Base-by-base conservation (phyloP, 2,888 invertebrate genomes). In the Pomacea canaliculata region DNA sequence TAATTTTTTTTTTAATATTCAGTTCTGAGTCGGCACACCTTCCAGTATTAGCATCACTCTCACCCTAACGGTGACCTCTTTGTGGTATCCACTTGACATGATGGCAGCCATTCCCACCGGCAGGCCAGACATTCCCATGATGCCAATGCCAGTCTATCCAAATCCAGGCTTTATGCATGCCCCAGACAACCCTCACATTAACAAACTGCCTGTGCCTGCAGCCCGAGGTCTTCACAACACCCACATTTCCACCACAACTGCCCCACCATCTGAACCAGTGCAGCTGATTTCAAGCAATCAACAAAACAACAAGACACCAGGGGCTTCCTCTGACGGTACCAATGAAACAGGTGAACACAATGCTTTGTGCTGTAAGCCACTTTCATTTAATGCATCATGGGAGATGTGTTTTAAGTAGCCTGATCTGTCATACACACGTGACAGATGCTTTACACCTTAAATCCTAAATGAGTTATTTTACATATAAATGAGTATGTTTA, bases 51-150 rank as follows among this genome's bases (percentile, higher is more conserved):
- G 51, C 51, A 56, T 8, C 51, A 56, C 16, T 56, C 12, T 56
- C 51, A 56, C 51, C 12, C 51, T 56, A 2, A 56, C 27, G 63
- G 63, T 12, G 12, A 19, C 63, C 23, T 63, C 63, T 63, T 12
- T 2, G 16, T 63, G 63, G 56, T 48, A 19, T 19, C 9, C 51
- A 16, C 7, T 23, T 70, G 56, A 70, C 23, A 49, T 46, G 48
- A 56, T 70, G 70, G n/a, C 70, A 7, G 49, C 56, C 19, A 49
- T 56, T 19, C 67, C 73, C 1, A 46, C 65, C 10, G 59, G 51
- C 68, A 59, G 73, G 37, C 46, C 73, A 13, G 73, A 73, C 73
- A 59, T 73, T 68, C 73, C 73, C 73, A 73, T 73, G 73, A 68
- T 68, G 60, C 73, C 73, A 4, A 56, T 68, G 66, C 68, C 73